Evolutionary conservation across 2,888 invertebrate species (phyloP), one percentile per base, ranked within the genome.

Genomic region (Coleophora flavipennella): DNA sequence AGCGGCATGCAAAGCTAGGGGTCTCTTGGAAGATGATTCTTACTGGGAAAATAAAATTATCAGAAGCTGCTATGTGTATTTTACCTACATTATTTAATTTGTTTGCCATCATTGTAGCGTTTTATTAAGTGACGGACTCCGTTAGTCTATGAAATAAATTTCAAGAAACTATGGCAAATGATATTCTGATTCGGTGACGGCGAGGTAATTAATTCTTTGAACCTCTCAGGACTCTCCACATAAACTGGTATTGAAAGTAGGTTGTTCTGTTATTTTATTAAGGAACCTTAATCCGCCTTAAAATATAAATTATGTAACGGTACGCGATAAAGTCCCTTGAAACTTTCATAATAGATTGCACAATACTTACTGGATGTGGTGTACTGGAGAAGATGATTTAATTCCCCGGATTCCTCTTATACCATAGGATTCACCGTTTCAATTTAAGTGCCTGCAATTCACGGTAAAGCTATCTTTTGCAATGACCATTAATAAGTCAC

Each of bases 11-110:
- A 45, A 41, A 40, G 45, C 43, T 45, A 44, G 49, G 48, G 52
- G 53, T 26, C 48, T 51, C 38, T 48, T 57, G 43, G 54, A 51
- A 53, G 51, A 51, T 38, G 51, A 55, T 49, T 44, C 44, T 46
- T 50, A 55, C 40, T 53, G 51, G 55, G 48, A 55, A 48, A 49
- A 44, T n/a, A n/a, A n/a, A n/a, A n/a, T n/a, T n/a, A n/a, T n/a
- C n/a, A n/a, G n/a, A n/a, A n/a, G n/a, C 53, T 35, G 46, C 48
- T 46, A 11, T 47, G 38, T 46, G 45, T 12, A 44, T 43, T 49
- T 48, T 45, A 40, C 41, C 50, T 48, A 50, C 33, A 45, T 46
- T 46, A 45, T 41, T 53, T 33, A 48, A 50, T 50, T 50, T 53
- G 41, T 53, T 52, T 51, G 49, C 45, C 42, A 34, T 50, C 41